These are phyloP conservation scores for Drosophila erecta DNA, from an alignment of 1,140 invertebrate genomes.

Conservation along the genomic window DNA sequence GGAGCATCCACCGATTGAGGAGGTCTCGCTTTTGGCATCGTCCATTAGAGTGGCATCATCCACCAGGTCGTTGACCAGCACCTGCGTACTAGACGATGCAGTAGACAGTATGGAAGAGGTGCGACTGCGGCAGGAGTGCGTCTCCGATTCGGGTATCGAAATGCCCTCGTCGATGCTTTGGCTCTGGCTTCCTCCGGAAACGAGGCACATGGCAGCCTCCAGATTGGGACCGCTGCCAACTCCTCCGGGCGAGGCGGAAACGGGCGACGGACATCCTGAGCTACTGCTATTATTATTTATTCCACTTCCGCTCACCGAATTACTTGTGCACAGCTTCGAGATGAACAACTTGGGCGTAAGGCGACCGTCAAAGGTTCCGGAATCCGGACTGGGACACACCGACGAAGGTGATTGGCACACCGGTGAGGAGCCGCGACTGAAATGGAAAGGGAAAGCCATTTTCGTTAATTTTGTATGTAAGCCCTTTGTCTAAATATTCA, in stretches of 20 bases:
- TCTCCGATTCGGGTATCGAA: slow-evolving; percentile 67
- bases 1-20: slow-evolving; percentile 73
- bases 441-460: slow-evolving; percentile 1
- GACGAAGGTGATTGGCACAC: slow-evolving; percentile 83
- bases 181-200: slow-evolving; percentile 57
- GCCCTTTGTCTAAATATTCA: neutral
- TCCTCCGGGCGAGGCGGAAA: slow-evolving; percentile 65
- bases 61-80: slow-evolving; percentile 69
- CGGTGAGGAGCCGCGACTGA: slow-evolving; percentile 86
- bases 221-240: slow-evolving; percentile 31
- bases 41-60: slow-evolving; percentile 80
- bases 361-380: slow-evolving; percentile 79
- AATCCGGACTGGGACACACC: slow-evolving; percentile 80
- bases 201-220: slow-evolving; percentile 63
- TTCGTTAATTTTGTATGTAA: too few species aligned
- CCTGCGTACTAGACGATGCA: slow-evolving; percentile 62
- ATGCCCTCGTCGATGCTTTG: slow-evolving; percentile 79
- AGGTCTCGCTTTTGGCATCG: slow-evolving; percentile 78
- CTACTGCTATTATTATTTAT: slow-evolving; percentile 64
- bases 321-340: slow-evolving; percentile 77
- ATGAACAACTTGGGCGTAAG: slow-evolving; percentile 80
- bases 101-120: slow-evolving; percentile 69
- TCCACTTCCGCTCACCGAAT: slow-evolving; percentile 47
- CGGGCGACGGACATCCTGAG: slow-evolving; percentile 76
- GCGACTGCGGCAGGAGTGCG: slow-evolving; percentile 67